A percentile compares a stretch with the other conserved stretches of the same genome.
phyloP scores from a whole-genome alignment of 2,797 vertebrate species.

The Acridotheres tristis region DNA sequence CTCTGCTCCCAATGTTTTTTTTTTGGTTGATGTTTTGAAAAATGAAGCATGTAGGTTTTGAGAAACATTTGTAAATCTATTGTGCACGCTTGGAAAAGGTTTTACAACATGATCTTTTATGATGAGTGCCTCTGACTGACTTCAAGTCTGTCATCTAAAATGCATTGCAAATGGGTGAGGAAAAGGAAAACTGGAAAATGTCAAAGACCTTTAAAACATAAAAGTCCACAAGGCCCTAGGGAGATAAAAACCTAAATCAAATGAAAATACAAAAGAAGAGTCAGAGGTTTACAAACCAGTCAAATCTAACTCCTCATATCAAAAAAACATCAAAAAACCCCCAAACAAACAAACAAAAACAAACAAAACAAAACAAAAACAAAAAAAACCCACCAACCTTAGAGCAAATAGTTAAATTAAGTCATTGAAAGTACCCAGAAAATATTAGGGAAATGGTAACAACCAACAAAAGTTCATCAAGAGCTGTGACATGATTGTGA shows the following conservation, averaged over 20 bases:
- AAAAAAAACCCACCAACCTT: not conserved
- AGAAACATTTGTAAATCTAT: conserved; percentile 1
- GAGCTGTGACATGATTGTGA: not conserved
- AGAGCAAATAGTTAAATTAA: not conserved
- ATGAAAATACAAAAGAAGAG: not conserved
- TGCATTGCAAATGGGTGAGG: not conserved
- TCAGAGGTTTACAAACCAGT: not conserved
- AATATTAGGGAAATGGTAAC: not conserved
- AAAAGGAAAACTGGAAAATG: not conserved
- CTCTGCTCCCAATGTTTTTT: not conserved
- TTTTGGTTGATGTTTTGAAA: conserved; percentile 27
- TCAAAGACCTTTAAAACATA: not conserved
- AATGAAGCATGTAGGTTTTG: not conserved
- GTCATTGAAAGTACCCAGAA: not conserved
- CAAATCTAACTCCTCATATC: not conserved
- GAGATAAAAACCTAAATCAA: not conserved
- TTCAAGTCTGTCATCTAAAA: not conserved
- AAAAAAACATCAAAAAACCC: no score
- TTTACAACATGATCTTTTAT: not conserved
- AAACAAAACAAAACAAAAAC: not conserved
- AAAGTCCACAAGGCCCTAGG: accelerated
- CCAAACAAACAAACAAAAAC: no score
- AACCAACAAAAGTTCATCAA: not conserved
- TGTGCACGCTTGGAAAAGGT: not conserved
- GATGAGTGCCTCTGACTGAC: not conserved